phyloP scores from a whole-genome alignment of 2,888 invertebrate genomes.

The Monochamus alternatus region DNA sequence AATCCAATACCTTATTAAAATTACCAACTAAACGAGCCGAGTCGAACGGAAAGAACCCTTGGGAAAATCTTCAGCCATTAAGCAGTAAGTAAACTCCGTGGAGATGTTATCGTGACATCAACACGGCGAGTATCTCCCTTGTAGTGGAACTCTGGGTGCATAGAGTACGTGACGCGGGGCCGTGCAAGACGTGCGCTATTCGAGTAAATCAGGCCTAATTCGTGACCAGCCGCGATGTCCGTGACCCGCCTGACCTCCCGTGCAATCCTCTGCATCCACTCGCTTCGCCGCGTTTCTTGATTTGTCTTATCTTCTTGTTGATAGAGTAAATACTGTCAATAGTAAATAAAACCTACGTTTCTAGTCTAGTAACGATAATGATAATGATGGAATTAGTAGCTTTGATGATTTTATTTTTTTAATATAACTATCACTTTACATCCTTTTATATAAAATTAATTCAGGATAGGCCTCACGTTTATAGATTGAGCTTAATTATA shows the following conservation, averaged over 20 bases:
- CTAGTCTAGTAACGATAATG: too few relatives aligned
- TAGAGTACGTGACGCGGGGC: constrained; percentile 56
- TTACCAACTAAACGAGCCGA: not conserved
- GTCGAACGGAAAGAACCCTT: not conserved
- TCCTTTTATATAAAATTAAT: too few relatives aligned
- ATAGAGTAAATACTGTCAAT: not conserved
- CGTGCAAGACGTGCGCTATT: constrained; percentile 59
- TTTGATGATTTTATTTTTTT: too few relatives aligned
- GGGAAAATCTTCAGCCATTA: constrained; percentile 22
- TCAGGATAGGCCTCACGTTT: too few relatives aligned
- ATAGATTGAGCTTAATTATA: too few relatives aligned
- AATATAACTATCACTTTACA: too few relatives aligned
- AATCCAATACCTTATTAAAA: too few relatives aligned
- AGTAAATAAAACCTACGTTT: not conserved
- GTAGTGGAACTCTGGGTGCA: constrained; percentile 51
- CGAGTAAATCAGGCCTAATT: constrained; percentile 59
- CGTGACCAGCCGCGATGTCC: constrained; percentile 58
- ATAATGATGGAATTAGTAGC: too few relatives aligned
- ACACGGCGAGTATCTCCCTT: constrained; percentile 18
- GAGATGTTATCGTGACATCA: constrained; percentile 40
- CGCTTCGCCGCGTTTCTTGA: not conserved
- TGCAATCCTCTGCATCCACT: not conserved
- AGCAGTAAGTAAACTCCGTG: constrained; percentile 22
- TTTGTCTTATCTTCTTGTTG: not conserved
- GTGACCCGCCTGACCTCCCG: constrained; percentile 49